phyloP scores from a whole-genome alignment of 2,113 vertebrate genomes.

The Paraplagusia blochii region DNA sequence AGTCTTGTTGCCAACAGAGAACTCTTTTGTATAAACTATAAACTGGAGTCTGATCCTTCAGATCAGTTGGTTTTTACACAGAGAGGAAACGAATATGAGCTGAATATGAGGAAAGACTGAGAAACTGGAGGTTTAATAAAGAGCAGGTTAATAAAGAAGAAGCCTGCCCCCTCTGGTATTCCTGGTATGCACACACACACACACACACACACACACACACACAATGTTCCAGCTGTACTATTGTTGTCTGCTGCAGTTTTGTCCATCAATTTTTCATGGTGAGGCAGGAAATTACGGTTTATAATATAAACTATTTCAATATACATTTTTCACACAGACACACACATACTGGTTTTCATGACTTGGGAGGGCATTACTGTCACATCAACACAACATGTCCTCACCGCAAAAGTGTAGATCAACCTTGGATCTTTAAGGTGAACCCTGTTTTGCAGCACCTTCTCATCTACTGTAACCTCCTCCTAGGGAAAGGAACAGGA shows the following conservation, averaged over 20 bases:
- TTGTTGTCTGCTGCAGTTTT: conserved; percentile 8
- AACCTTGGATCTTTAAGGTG: no score
- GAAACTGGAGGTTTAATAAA: conserved; percentile 39
- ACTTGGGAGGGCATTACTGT: no score
- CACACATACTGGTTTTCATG: no score
- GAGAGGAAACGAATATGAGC: no score
- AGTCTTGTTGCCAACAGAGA: neutral
- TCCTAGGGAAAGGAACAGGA: conserved; percentile 95
- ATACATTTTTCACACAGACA: no score
- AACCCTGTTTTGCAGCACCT: neutral
- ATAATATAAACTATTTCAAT: neutral
- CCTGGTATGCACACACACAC: conserved; percentile 63
- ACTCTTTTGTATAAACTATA: conserved; percentile 1
- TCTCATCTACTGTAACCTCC: neutral
- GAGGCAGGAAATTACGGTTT: conserved; percentile 3
- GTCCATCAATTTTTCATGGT: conserved; percentile 8
- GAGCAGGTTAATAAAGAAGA: conserved; percentile 68
- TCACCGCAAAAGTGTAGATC: no score
- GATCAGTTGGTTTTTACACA: conserved; percentile 8
- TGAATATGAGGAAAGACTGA: conserved; percentile 12
- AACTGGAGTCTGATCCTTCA: neutral
- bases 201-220: conserved; percentile 14
- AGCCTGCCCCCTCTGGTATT: conserved; percentile 65
- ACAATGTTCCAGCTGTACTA: conserved; percentile 7
- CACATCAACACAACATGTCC: no score